Conservation (phyloP, 2,888 invertebrate genomes). For the Aelia acuminata region DNA sequence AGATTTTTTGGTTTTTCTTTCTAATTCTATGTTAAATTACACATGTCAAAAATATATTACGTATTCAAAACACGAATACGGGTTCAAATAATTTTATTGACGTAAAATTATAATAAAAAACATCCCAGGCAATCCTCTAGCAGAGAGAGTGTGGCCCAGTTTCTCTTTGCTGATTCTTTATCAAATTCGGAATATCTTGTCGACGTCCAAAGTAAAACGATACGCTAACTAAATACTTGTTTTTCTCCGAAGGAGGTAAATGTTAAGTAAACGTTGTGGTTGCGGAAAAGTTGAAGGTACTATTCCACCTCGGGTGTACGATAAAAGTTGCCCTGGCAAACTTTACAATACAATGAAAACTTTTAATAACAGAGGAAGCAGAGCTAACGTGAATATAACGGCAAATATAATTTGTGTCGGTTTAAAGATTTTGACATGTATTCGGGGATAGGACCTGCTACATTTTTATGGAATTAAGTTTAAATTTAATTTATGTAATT, state of each 20-base stretch:
- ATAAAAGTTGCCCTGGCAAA: constrained; percentile 32
- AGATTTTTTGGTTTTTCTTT: no score
- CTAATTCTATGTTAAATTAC: no score
- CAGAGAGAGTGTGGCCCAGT: not conserved
- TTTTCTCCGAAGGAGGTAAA: not conserved
- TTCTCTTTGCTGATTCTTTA: not conserved
- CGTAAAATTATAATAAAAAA: no score
- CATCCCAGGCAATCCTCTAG: not conserved
- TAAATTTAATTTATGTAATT: no score
- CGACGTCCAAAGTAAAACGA: not conserved
- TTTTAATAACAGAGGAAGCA: constrained; percentile 32
- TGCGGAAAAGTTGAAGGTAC: not conserved
- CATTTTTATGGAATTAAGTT: no score
- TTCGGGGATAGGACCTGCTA: no score
- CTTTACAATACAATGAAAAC: constrained; percentile 46
- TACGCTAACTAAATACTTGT: not conserved
- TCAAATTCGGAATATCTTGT: not conserved
- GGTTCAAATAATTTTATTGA: no score
- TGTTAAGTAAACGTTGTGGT: not conserved
- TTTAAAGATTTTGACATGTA: not conserved
- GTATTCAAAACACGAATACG: no score
- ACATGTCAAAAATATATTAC: no score
- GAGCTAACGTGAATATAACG: not conserved
- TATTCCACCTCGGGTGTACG: not conserved
- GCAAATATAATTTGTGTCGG: not conserved